A percentile compares a stretch with the other conserved stretches of the same genome.
Evolutionary conservation across 2,888 invertebrate species (phyloP).

Genomic region (Stenolophus ochropezus): DNA sequence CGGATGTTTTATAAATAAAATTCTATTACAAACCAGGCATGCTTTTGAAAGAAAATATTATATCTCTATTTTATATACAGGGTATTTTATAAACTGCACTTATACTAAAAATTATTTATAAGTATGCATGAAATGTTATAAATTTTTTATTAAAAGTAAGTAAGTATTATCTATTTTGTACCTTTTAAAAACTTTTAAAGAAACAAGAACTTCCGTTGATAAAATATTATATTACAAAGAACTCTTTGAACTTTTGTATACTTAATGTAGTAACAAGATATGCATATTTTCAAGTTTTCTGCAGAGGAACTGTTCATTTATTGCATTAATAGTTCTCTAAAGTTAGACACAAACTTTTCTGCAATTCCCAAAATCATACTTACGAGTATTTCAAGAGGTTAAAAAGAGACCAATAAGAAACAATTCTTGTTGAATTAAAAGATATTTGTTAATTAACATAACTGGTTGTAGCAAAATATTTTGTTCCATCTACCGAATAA

Average conservation of each 20-base stretch:
- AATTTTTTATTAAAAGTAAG: background rate
- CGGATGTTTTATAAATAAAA: too few species aligned
- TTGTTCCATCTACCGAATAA: too few species aligned
- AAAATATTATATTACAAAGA: background rate
- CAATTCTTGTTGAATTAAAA: background rate
- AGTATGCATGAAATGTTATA: background rate
- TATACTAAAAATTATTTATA: background rate
- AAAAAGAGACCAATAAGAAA: background rate
- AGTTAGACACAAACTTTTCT: background rate
- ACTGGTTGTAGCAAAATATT: too few species aligned
- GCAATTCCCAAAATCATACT: background rate
- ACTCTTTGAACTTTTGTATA: background rate
- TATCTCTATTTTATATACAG: too few species aligned
- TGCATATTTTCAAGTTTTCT: background rate
- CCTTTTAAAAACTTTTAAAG: background rate
- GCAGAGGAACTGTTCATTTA: background rate
- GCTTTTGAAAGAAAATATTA: too few species aligned
- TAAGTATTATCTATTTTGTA: background rate
- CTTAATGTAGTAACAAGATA: background rate
- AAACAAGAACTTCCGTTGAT: background rate
- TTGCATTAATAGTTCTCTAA: background rate
- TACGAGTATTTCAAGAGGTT: background rate
- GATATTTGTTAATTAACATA: background rate
- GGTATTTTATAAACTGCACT: background rate
- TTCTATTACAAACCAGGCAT: too few species aligned